Percentiles rank a stretch among this genome's conserved stretches.
Conservation (phyloP, 2,797 vertebrate genomes). For the Enteromius unitaeniatus region DNA sequence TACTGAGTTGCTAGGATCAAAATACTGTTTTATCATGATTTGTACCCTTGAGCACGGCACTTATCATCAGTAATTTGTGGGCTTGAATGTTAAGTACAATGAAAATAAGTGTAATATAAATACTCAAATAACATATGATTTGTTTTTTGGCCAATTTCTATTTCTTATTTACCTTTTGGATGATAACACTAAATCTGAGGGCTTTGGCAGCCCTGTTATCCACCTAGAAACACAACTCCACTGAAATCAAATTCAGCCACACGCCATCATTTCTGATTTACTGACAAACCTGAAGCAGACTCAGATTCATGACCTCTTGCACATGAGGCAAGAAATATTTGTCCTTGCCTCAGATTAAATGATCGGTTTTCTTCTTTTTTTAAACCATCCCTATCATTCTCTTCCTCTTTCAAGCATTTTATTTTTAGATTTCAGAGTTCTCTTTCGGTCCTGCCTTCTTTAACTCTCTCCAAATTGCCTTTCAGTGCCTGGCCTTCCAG, state of each 20-base stretch:
- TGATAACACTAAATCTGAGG: neutral
- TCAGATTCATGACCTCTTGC: neutral
- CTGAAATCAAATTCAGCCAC: neutral
- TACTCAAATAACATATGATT: neutral
- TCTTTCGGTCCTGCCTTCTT: neutral
- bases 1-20: slow-evolving; percentile 1
- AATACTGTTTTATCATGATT: slow-evolving; percentile 19
- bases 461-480: neutral
- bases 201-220: neutral
- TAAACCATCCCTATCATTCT: neutral
- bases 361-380: neutral
- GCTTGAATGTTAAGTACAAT: neutral
- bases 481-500: neutral
- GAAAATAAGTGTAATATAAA: neutral
- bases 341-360: neutral
- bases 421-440: neutral
- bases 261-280: neutral
- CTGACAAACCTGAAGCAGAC: neutral
- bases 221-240: neutral
- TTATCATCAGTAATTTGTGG: neutral
- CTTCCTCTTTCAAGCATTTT: neutral
- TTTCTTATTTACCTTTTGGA: neutral
- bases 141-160: neutral
- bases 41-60: neutral
- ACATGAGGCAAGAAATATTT: neutral